A percentile compares a stretch with the other conserved stretches of the same genome.
Evolutionary conservation across 1,140 invertebrate genomes (phyloP).

Genomic region (Papilio helenus): DNA sequence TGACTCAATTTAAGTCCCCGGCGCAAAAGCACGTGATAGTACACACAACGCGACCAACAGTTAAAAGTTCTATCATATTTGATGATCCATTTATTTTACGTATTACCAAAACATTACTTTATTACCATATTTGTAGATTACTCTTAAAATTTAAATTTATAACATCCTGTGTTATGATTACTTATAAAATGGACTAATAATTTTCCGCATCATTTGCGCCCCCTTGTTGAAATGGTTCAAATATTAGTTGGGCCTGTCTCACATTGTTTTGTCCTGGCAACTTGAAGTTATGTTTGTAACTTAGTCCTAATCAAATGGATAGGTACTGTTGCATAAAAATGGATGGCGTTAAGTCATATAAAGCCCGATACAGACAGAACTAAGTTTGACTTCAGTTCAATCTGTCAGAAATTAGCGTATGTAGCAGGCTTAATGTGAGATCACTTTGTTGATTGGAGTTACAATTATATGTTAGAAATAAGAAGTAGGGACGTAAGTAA

Average conservation of each 20-base stretch:
- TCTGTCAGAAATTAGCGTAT: too few species aligned
- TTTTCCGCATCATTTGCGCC: slow-evolving; percentile 1
- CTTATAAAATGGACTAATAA: neutral
- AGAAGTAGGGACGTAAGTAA: slow-evolving; percentile 1
- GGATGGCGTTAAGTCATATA: too few species aligned
- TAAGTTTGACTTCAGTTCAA: too few species aligned
- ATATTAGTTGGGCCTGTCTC: neutral
- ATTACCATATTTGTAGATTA: neutral
- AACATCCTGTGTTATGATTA: neutral
- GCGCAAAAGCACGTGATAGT: slow-evolving; percentile 32
- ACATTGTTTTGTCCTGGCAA: neutral
- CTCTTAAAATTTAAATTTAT: neutral
- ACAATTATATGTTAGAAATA: slow-evolving; percentile 25
- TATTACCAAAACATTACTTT: too few species aligned
- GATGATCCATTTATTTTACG: too few species aligned
- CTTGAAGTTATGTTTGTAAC: neutral
- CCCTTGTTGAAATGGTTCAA: neutral
- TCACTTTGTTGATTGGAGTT: neutral
- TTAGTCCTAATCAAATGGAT: too few species aligned
- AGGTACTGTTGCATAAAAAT: too few species aligned
- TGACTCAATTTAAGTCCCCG: slow-evolving; percentile 32
- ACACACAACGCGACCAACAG: neutral
- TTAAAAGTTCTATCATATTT: neutral
- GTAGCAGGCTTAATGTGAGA: too few species aligned
- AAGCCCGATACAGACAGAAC: too few species aligned